Conservation (phyloP, 2,113 vertebrate genomes). For the Eurystomus gularis region DNA sequence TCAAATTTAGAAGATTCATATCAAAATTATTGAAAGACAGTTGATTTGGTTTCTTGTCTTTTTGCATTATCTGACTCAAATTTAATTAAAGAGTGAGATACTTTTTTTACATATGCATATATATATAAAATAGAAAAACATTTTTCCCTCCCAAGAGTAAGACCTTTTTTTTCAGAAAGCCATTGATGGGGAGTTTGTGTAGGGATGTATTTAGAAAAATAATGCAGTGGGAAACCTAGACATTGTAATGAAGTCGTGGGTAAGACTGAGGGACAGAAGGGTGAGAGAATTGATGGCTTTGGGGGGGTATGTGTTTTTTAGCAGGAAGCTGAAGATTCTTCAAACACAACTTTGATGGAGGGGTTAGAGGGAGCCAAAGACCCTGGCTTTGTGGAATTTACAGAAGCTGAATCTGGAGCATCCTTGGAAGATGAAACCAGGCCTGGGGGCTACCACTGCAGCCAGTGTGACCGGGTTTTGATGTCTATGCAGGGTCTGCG, state of each 20-base stretch:
- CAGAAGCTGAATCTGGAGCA: constrained; percentile 78
- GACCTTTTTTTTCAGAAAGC: neutral
- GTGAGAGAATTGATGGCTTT: constrained; percentile 69
- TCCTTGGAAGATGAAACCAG: constrained; percentile 83
- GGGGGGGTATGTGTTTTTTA: constrained; percentile 80
- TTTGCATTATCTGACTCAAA: neutral
- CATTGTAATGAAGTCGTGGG: neutral
- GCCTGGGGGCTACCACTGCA: constrained; percentile 89
- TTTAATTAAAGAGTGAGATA: neutral
- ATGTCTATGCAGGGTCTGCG: constrained; percentile 99
- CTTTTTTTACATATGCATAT: neutral
- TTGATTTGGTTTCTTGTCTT: neutral
- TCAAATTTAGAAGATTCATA: neutral
- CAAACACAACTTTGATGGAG: constrained; percentile 76
- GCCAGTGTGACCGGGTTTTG: constrained; percentile 93
- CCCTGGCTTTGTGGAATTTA: constrained; percentile 73
- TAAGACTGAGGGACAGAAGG: constrained; percentile 63
- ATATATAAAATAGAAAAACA: neutral
- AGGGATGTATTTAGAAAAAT: neutral
- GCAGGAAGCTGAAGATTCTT: constrained; percentile 80
- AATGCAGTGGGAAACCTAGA: neutral
- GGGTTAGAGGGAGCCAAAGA: constrained; percentile 75
- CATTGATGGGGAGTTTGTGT: neutral
- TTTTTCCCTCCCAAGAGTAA: neutral
- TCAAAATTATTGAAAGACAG: neutral